phyloP scores from a whole-genome alignment of 2,113 vertebrate genomes.

The Bettongia penicillata region DNA sequence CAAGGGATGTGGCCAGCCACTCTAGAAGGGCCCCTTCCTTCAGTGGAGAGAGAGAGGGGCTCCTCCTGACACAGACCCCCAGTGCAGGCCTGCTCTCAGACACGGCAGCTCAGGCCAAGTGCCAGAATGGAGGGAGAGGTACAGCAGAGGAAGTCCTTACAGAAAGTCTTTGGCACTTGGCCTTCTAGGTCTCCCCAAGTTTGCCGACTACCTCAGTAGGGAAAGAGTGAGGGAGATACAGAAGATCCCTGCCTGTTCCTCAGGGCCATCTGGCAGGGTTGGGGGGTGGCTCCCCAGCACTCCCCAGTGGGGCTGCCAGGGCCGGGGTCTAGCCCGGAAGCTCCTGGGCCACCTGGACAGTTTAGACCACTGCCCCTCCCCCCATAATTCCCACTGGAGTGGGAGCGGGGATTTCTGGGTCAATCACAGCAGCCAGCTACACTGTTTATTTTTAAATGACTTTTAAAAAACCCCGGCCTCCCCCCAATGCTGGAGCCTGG shows the following conservation, averaged over 20 bases:
- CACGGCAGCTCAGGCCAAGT: too few species aligned
- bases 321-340: not conserved
- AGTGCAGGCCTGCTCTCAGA: too few species aligned
- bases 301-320: not conserved
- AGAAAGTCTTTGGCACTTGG: not conserved
- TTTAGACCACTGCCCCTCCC: not conserved
- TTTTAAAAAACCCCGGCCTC: not conserved
- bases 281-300: too few species aligned
- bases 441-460: constrained; percentile 1
- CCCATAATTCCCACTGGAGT: not conserved
- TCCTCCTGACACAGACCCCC: too few species aligned
- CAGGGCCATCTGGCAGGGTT: not conserved
- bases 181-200: not conserved
- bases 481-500: not conserved
- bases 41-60: too few species aligned
- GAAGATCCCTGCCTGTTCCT: not conserved
- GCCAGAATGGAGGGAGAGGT: too few species aligned
- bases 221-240: too few species aligned
- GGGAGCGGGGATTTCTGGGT: not conserved
- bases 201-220: too few species aligned
- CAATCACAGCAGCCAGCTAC: not conserved
- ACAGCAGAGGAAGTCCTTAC: too few species aligned
- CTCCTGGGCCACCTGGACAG: not conserved
- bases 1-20: too few species aligned
- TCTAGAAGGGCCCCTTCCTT: not conserved